Conservation (phyloP, 1,140 invertebrate species). For the Caenorhabditis briggsae region DNA sequence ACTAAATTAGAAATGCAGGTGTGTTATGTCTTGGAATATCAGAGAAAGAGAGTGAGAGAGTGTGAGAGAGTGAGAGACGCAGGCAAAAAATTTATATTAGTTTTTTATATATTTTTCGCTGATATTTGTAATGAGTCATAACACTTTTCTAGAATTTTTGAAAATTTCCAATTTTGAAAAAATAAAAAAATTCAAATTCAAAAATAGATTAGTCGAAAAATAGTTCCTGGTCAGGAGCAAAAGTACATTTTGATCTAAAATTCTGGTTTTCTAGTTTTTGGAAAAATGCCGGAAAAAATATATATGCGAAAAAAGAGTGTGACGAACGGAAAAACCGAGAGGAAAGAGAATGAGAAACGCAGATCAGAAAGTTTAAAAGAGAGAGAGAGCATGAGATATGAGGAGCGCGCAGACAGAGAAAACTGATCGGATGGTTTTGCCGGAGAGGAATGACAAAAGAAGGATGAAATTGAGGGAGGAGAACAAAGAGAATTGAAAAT, state of each 20-base stretch:
- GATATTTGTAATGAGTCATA: no score
- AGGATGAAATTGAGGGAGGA: neutral
- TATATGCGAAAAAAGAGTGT: neutral
- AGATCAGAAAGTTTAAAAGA: neutral
- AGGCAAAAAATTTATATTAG: no score
- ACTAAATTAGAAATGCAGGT: conserved; percentile 44
- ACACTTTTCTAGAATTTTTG: no score
- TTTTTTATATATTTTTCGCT: no score
- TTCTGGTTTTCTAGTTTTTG: neutral
- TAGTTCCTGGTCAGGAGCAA: neutral
- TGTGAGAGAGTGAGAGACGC: no score
- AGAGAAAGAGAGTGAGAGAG: no score
- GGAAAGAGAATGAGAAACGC: neutral
- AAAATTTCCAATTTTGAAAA: no score
- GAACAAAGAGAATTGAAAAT: neutral
- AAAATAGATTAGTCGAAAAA: no score
- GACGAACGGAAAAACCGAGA: conserved; percentile 20
- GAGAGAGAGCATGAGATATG: neutral
- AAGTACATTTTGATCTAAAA: conserved; percentile 26
- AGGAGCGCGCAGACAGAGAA: neutral
- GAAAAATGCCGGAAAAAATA: no score
- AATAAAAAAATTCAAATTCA: no score
- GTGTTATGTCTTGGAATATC: neutral
- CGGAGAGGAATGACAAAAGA: neutral
- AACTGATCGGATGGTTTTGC: conserved; percentile 43